Evolutionary conservation across 2,113 vertebrate species (phyloP), one percentile per base, ranked within the genome.

Genomic region (Varanus komodoensis): DNA sequence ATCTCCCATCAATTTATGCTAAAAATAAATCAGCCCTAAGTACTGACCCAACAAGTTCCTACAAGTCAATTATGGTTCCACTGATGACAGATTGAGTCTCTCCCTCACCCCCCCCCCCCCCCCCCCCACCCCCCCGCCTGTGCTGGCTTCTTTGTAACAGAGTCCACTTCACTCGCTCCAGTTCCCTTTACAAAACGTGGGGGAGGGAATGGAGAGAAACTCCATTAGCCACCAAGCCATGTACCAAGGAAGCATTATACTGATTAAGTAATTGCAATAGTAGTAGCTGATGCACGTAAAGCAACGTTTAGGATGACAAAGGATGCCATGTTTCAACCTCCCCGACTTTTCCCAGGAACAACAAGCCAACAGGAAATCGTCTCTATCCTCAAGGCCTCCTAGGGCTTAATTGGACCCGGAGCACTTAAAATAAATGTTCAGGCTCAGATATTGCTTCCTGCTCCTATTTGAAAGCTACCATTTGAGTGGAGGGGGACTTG

Each of bases 261-360:
- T 85, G 82, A 80, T 89, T 89, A 87, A 87, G 68, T 85, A 85
- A 89, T 85, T 85, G 69, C 86, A 87, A 57, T 82, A 77, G 87
- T 78, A 82, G 77, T 23, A 75, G 79, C 54, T 75, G 12, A 21
- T 69, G 73, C 74, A 85, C 15, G 8, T 89, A 89, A 85, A 68
- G 48, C 48, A 79, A 80, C 85, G 48, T 57, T 89, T 85, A 85
- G 71, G 80, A 85, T 79, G 74, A 79, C n/a, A 85, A 85, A 57
- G 89, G 32, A 85, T 84, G 71, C 57, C 52, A 19, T n/a, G 27
- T 87, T 84, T 78, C 44, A 68, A 61, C 64, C 57, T 67, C 74
- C 38, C 79, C 27, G 25, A 21, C 21, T 69, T 80, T 69, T 67
- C 68, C 74, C 68, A 68, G 82, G 23, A 68, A 25, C 79, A 84